phyloP scores from a whole-genome alignment of 2,888 invertebrate genomes.

The Rapana venosa region DNA sequence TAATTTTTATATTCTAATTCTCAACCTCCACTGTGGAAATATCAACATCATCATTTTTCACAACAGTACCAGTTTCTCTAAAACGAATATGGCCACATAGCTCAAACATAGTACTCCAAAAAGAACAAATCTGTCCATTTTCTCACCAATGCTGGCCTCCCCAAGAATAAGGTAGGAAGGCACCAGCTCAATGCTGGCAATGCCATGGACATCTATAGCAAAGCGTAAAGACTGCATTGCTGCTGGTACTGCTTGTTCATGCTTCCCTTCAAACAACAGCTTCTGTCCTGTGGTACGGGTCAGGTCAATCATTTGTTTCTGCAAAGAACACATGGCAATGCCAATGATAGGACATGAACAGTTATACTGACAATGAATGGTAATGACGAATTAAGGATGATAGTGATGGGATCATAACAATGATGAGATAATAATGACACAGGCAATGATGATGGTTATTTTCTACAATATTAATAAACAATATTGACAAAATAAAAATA shows the following conservation, averaged over 20 bases:
- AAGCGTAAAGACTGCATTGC: constrained; percentile 78
- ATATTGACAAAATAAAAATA: too few species aligned
- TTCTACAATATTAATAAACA: too few species aligned
- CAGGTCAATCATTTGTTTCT: constrained; percentile 77
- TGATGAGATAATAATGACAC: too few species aligned
- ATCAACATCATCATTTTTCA: too few species aligned
- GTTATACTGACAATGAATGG: background rate
- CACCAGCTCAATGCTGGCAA: constrained; percentile 78
- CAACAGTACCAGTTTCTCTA: too few species aligned
- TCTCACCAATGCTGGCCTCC: constrained; percentile 78
- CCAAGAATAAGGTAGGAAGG: constrained; percentile 78
- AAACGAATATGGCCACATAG: too few species aligned
- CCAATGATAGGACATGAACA: background rate
- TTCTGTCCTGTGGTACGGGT: constrained; percentile 78
- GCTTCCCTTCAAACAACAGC: constrained; percentile 77
- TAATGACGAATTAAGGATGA: background rate
- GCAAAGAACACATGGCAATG: constrained; percentile 40
- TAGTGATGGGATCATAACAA: too few species aligned
- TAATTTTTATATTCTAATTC: too few species aligned
- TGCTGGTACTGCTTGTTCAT: constrained; percentile 78
- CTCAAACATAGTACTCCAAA: background rate
- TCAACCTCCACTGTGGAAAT: too few species aligned
- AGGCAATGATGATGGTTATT: too few species aligned
- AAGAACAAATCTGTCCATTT: background rate
- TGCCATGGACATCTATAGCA: constrained; percentile 77